phyloP scores from a whole-genome alignment of 2,797 vertebrate species.

The Micromesistius poutassou region DNA sequence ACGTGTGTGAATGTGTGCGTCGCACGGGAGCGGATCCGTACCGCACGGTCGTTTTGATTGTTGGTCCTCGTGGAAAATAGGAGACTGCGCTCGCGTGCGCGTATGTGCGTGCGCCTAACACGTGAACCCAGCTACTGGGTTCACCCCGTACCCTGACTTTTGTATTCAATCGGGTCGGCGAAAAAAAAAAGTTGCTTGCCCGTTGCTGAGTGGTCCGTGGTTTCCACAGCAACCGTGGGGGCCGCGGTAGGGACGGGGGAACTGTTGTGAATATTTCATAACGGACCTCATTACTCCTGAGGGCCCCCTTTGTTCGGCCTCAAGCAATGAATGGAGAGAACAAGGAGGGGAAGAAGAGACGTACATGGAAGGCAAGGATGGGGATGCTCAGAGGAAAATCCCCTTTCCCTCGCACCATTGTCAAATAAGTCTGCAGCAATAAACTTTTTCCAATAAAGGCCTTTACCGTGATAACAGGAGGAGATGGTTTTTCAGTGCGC shows the following conservation, averaged over 20 bases:
- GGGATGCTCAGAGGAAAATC: slow-evolving; percentile 21
- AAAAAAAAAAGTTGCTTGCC: no score
- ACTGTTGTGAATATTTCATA: slow-evolving; percentile 64
- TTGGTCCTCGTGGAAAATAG: no score
- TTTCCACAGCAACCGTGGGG: slow-evolving; percentile 58
- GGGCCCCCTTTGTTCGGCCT: slow-evolving; percentile 27
- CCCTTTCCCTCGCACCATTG: slow-evolving; percentile 29
- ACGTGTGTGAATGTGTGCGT: background rate
- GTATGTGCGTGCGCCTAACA: background rate
- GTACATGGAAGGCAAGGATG: background rate
- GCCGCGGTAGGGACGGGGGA: slow-evolving; percentile 21
- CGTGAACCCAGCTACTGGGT: background rate
- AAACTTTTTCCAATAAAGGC: slow-evolving; percentile 16
- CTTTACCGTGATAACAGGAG: slow-evolving; percentile 19
- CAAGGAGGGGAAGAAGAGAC: slow-evolving; percentile 28
- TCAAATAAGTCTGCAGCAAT: slow-evolving; percentile 33
- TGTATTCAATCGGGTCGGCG: slow-evolving; percentile 21
- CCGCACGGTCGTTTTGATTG: no score
- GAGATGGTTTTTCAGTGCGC: slow-evolving; percentile 31
- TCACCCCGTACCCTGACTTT: slow-evolving; percentile 6
- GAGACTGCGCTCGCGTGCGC: no score
- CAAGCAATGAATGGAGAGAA: slow-evolving; percentile 19
- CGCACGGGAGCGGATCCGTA: no score
- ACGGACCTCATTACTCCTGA: slow-evolving; percentile 57
- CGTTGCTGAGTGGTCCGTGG: slow-evolving; percentile 40